A percentile compares a stretch with the other conserved stretches of the same genome.
Conservation (phyloP, 1,140 invertebrate genomes). For the roundworm (Caenorhabditis elegans) region WBcel235 BX284603.4:8747001-8747500, state of each 20-base stretch:
- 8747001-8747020: constrained; percentile 60
- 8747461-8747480: too few species aligned
- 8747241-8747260: constrained; percentile 55
- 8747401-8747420: too few species aligned
- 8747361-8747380: too few species aligned
- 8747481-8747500: too few species aligned
- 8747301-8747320: constrained; percentile 60
- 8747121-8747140: constrained; percentile 57
- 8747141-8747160: constrained; percentile 41
- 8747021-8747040: constrained; percentile 64
- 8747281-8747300: constrained; percentile 65
- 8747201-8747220: constrained; percentile 63
- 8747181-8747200: constrained; percentile 61
- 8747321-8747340: too few species aligned
- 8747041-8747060: constrained; percentile 63
- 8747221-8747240: constrained; percentile 63
- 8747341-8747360: too few species aligned
- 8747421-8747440: too few species aligned
- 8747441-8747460: too few species aligned
- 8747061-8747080: constrained; percentile 66
- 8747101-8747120: constrained; percentile 63
- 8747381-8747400: too few species aligned
- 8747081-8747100: constrained; percentile 65
- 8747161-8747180: neutral
- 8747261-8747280: constrained; percentile 65